A percentile compares a stretch with the other conserved stretches of the same genome.
Conservation (phyloP, 1,140 invertebrate genomes). For the Drosophila murphyi region DNA sequence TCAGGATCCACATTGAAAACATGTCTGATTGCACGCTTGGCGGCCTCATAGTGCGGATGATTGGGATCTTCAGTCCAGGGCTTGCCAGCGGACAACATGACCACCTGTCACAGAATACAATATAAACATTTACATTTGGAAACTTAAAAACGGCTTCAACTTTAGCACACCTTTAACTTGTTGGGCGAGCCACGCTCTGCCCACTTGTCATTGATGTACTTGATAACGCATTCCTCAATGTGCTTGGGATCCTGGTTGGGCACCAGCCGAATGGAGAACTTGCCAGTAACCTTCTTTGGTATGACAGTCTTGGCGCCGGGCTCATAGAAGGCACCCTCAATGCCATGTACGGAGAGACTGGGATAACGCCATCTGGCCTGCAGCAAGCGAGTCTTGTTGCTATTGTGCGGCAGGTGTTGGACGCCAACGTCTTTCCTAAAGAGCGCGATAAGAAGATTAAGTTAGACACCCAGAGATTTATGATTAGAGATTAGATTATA, state of each 20-base stretch:
- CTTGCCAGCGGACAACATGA: slow-evolving; percentile 90
- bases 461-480: slow-evolving; percentile 49
- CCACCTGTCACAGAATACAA: slow-evolving; percentile 83
- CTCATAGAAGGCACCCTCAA: slow-evolving; percentile 94
- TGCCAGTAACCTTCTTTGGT: slow-evolving; percentile 96
- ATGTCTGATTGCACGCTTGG: slow-evolving; percentile 92
- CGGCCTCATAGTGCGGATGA: slow-evolving; percentile 96
- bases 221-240: slow-evolving; percentile 90
- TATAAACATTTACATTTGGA: slow-evolving; percentile 77
- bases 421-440: slow-evolving; percentile 89
- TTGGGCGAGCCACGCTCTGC: slow-evolving; percentile 92
- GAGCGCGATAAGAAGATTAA: slow-evolving; percentile 17
- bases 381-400: slow-evolving; percentile 90
- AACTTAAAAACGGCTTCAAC: background rate
- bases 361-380: slow-evolving; percentile 97
- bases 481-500: slow-evolving; percentile 56
- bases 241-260: slow-evolving; percentile 94
- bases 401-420: slow-evolving; percentile 89
- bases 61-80: slow-evolving; percentile 96
- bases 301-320: slow-evolving; percentile 98
- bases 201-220: slow-evolving; percentile 91
- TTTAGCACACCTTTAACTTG: slow-evolving; percentile 89
- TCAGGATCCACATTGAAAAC: slow-evolving; percentile 97
- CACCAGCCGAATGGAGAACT: slow-evolving; percentile 98
- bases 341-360: slow-evolving; percentile 95